These are phyloP conservation scores for Tortricodes alternella DNA, from an alignment of 2,888 invertebrate species.

Conservation along the genomic window DNA sequence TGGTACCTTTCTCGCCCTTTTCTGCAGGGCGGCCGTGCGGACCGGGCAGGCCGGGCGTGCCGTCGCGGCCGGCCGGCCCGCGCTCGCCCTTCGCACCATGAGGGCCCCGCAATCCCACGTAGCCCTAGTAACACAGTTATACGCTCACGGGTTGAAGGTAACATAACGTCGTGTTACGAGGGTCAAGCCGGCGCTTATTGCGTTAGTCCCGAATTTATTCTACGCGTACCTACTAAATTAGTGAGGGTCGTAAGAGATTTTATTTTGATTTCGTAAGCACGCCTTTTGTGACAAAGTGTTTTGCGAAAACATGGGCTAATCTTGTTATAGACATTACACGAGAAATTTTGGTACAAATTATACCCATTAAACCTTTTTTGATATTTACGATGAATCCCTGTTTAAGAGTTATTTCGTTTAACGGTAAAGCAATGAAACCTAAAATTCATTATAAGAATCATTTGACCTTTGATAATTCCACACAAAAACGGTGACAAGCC, in stretches of 20 bases:
- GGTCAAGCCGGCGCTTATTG: slow-evolving; percentile 73
- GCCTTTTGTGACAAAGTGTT: slow-evolving; percentile 29
- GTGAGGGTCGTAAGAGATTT: slow-evolving; percentile 50
- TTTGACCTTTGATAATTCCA: background rate
- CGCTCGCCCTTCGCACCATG: slow-evolving; percentile 86
- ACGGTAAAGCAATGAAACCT: background rate
- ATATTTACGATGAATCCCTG: too few species aligned
- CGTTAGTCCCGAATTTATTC: slow-evolving; percentile 69
- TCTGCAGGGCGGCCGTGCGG: slow-evolving; percentile 84
- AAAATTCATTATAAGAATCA: background rate
- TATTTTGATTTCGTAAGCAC: slow-evolving; percentile 55
- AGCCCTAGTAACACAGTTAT: slow-evolving; percentile 75
- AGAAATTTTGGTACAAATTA: background rate
- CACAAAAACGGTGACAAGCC: background rate
- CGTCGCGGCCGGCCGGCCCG: slow-evolving; percentile 86
- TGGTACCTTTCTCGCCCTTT: slow-evolving; percentile 88
- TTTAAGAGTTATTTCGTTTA: too few species aligned
- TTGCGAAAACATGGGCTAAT: slow-evolving; percentile 13
- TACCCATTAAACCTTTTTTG: background rate
- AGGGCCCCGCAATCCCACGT: slow-evolving; percentile 80
- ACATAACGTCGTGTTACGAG: slow-evolving; percentile 69
- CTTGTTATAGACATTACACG: slow-evolving; percentile 1
- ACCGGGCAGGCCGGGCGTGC: slow-evolving; percentile 84
- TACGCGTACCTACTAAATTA: slow-evolving; percentile 60
- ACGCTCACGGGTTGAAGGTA: slow-evolving; percentile 64